Percentiles rank a stretch among this genome's conserved stretches.
Evolutionary conservation across 2,888 invertebrate genomes (phyloP).

Genomic region (Tipula confusa): DNA sequence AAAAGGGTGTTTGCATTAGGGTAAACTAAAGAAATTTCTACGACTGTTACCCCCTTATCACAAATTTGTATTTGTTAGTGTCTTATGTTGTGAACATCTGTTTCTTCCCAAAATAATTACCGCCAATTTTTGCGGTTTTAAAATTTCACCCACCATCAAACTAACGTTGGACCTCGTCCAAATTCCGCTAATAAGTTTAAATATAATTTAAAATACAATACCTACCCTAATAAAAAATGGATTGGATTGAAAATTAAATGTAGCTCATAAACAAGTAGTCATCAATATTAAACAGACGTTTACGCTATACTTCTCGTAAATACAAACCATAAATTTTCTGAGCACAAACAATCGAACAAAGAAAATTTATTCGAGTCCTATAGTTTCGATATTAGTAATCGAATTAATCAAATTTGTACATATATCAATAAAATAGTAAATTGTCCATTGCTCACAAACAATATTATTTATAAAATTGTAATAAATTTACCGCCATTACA

Average conservation of each 20-base stretch:
- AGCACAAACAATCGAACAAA: background rate
- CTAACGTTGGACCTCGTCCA: too few relatives aligned
- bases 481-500: background rate
- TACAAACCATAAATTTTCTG: background rate
- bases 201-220: background rate
- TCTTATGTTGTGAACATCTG: background rate
- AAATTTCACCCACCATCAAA: background rate
- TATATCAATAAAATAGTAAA: too few relatives aligned
- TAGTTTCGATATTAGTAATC: background rate
- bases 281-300: background rate
- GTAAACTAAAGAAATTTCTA: background rate
- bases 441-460: too few relatives aligned
- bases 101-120: background rate
- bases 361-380: too few relatives aligned
- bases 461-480: background rate
- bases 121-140: background rate
- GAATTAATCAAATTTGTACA: background rate
- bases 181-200: too few relatives aligned
- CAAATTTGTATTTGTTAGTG: background rate
- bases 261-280: background rate
- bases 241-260: too few relatives aligned
- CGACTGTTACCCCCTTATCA: too few relatives aligned
- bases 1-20: background rate
- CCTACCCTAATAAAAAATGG: too few relatives aligned
- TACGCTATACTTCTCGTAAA: background rate